These are phyloP conservation scores for Phalera bucephala DNA, from an alignment of 2,888 invertebrate genomes.

Conservation along the genomic window DNA sequence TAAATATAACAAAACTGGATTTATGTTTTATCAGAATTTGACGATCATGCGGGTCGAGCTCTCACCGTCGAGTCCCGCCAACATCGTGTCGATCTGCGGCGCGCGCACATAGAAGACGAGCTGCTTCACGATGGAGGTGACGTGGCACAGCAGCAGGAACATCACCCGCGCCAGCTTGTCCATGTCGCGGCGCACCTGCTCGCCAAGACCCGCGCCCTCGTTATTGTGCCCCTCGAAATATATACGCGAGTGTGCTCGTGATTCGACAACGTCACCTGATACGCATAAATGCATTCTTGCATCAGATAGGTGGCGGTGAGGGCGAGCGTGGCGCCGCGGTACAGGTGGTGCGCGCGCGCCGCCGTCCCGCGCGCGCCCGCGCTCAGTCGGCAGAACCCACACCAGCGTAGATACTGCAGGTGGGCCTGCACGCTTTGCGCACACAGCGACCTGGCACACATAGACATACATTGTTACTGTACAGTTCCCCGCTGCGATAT, in stretches of 20 bases:
- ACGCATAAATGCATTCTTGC: constrained; percentile 47
- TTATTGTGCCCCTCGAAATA: too few species aligned
- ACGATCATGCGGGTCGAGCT: not conserved
- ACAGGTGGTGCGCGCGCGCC: constrained; percentile 18
- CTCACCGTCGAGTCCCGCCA: constrained; percentile 32
- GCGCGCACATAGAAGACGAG: constrained; percentile 49
- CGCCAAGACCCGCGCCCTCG: not conserved
- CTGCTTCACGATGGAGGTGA: constrained; percentile 68
- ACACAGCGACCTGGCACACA: constrained; percentile 20
- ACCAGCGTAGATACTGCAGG: constrained; percentile 32
- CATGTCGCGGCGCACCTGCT: constrained; percentile 58
- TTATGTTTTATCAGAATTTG: too few species aligned
- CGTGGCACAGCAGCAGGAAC: constrained; percentile 72
- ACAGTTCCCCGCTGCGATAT: too few species aligned
- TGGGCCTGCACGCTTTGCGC: constrained; percentile 34
- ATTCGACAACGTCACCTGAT: too few species aligned
- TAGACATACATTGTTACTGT: not conserved
- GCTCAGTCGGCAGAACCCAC: constrained; percentile 34
- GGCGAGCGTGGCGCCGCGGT: constrained; percentile 34
- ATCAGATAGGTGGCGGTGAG: constrained; percentile 37
- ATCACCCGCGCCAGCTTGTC: constrained; percentile 63
- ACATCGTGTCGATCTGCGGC: constrained; percentile 29
- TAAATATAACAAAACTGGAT: too few species aligned
- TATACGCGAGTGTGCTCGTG: too few species aligned
- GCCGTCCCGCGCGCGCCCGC: not conserved